A percentile compares a stretch with the other conserved stretches of the same genome.
Conservation (phyloP, 2,113 vertebrate genomes). For the Sceloporus tristichus region DNA sequence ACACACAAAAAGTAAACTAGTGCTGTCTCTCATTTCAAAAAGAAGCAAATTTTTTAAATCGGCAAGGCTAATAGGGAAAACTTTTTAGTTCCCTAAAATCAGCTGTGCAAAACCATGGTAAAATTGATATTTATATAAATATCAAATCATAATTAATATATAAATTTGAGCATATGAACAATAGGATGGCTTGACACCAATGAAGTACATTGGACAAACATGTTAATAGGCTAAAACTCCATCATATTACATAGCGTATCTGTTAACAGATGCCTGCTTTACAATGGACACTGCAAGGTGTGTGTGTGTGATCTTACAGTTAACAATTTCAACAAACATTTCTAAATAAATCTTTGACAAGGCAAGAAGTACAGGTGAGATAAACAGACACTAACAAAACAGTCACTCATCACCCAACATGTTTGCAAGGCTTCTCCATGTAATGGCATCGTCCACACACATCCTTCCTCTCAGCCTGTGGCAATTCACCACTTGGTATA, state of each 20-base stretch:
- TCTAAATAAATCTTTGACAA: slow-evolving; percentile 67
- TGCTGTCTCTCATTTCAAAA: slow-evolving; percentile 75
- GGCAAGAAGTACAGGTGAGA: slow-evolving; percentile 64
- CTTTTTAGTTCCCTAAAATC: slow-evolving; percentile 67
- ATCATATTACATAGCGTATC: slow-evolving; percentile 62
- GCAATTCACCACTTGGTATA: slow-evolving; percentile 54
- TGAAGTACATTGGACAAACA: slow-evolving; percentile 64
- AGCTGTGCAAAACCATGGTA: slow-evolving; percentile 82
- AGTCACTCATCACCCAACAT: slow-evolving; percentile 60
- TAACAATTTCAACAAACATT: slow-evolving; percentile 69
- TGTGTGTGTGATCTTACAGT: slow-evolving; percentile 56
- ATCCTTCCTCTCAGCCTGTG: not conserved
- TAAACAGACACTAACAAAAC: slow-evolving; percentile 65
- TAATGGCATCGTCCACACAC: slow-evolving; percentile 40
- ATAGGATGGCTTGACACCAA: slow-evolving; percentile 60
- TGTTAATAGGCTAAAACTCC: slow-evolving; percentile 63
- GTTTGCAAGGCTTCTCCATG: slow-evolving; percentile 59
- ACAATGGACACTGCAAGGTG: slow-evolving; percentile 57
- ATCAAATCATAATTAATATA: slow-evolving; percentile 71
- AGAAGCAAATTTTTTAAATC: slow-evolving; percentile 68
- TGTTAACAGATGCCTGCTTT: slow-evolving; percentile 53
- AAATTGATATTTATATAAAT: slow-evolving; percentile 80
- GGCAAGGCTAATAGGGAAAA: slow-evolving; percentile 70
- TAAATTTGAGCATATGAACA: slow-evolving; percentile 67
- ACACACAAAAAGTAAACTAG: slow-evolving; percentile 73